Evolutionary conservation across 2,797 vertebrate genomes (phyloP), one percentile per base, ranked within the genome.

Genomic region (Decapterus maruadsi): DNA sequence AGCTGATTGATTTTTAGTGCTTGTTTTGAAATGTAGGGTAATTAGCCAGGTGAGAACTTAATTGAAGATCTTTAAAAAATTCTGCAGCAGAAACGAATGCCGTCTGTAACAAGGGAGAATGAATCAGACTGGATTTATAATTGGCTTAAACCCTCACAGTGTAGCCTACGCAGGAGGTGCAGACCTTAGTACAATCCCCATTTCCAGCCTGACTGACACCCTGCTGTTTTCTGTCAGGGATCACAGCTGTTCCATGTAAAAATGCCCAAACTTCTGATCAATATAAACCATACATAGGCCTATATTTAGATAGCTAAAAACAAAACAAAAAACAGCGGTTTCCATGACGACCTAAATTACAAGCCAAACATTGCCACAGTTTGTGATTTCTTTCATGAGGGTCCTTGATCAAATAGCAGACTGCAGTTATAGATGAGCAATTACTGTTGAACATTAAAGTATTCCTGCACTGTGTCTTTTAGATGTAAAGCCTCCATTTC

Each of bases 1-100:
- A 78, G 56, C 46, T 78, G 77, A 78, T 72, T 72, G 68, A 72
- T 43, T 78, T 68, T 78, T 42, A 31, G 26, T 36, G 38, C 36
- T 68, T 66, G 48, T 78, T 68, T 83, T 72, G 72, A 70, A 80
- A 72, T 62, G 51, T 19, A 80, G 51, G 19, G 16, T 34, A 80
- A 67, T 87, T 82, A 79, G 42, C 40, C 59, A 48, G 20, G 22
- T 29, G 42, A 85, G 57, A 75, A 53, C 38, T 55, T 78, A 20
- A 83, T 71, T 86, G 29, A 77, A 69, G 29, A 73, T 74, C 31
- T 78, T 59, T 20, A 57, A 69, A 69, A 76, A 73, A 74, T 63
- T 73, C 59, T 43, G 45, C 20, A 69, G 34, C 20, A 57, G n/a
- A 48, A 58, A 58, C 22, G 60, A 74, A 72, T 64, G 70, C 57